Evolutionary conservation across 2,113 vertebrate species (phyloP).

Genomic region (Peromyscus californicus): DNA sequence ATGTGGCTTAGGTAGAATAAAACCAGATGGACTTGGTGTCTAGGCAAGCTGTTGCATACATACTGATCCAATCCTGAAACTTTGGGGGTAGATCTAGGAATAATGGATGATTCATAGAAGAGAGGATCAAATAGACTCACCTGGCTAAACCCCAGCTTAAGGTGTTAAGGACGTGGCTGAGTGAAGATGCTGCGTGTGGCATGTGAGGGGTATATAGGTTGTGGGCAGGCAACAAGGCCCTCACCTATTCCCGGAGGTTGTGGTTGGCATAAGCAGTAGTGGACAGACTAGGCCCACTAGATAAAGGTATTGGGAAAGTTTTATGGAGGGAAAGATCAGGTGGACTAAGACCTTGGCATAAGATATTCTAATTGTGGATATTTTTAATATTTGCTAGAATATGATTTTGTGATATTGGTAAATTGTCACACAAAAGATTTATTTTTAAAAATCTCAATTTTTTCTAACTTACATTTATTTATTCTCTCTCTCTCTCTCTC

Average conservation of each 20-base stretch:
- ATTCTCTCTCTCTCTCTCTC: not conserved
- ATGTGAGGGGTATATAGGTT: not conserved
- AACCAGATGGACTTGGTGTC: not conserved
- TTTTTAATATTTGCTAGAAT: slow-evolving; percentile 60
- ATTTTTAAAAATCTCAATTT: slow-evolving; percentile 69
- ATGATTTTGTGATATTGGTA: slow-evolving; percentile 82
- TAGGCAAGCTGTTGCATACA: not conserved
- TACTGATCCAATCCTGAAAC: not conserved
- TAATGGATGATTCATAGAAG: not conserved
- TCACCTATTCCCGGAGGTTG: not conserved
- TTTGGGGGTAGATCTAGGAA: not conserved
- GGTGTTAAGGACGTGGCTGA: not conserved
- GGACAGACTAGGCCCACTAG: not conserved
- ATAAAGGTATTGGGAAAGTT: not conserved
- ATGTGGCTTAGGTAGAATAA: not conserved
- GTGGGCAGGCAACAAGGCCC: not conserved
- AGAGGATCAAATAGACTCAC: not conserved
- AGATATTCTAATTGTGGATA: not conserved
- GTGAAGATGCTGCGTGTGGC: not conserved
- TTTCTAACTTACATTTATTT: not conserved
- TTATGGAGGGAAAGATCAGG: not conserved
- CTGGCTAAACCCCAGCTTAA: not conserved
- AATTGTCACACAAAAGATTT: slow-evolving; percentile 78
- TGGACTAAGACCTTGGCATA: not conserved
- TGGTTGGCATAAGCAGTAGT: not conserved